phyloP scores from a whole-genome alignment of 2,888 invertebrate species.

The Pyrocoelia pectoralis region DNA sequence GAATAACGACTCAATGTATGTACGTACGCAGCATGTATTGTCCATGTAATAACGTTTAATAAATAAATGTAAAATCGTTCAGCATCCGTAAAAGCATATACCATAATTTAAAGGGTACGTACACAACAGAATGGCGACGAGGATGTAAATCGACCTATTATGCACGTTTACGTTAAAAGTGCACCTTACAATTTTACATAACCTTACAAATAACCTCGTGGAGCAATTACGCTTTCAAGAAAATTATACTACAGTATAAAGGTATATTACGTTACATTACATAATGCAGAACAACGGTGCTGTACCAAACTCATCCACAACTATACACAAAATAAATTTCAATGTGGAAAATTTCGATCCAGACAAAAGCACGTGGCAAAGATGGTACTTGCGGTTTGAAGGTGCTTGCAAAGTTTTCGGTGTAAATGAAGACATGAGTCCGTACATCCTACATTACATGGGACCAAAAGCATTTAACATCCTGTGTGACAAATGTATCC shows the following conservation, averaged over 20 bases:
- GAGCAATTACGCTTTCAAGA: neutral
- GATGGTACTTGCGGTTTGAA: neutral
- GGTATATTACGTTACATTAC: no score
- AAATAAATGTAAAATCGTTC: no score
- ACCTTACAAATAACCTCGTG: neutral
- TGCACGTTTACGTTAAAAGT: neutral
- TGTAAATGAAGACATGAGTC: neutral
- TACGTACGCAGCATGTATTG: no score
- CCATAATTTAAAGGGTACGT: no score
- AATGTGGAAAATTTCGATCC: neutral
- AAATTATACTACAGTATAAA: neutral
- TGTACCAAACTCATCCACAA: no score
- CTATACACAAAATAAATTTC: neutral
- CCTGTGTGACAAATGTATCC: neutral
- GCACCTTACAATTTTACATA: neutral
- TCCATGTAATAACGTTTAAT: no score
- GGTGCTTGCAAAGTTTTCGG: neutral
- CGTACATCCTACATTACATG: slow-evolving; percentile 5
- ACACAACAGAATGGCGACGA: slow-evolving; percentile 6
- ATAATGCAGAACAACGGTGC: no score
- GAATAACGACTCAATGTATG: no score
- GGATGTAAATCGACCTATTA: neutral
- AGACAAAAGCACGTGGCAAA: neutral
- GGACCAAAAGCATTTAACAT: slow-evolving; percentile 1
- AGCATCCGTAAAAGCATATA: no score